Base-by-base conservation (phyloP, 2,797 vertebrate genomes). In the Clarias platycephalus region DNA sequence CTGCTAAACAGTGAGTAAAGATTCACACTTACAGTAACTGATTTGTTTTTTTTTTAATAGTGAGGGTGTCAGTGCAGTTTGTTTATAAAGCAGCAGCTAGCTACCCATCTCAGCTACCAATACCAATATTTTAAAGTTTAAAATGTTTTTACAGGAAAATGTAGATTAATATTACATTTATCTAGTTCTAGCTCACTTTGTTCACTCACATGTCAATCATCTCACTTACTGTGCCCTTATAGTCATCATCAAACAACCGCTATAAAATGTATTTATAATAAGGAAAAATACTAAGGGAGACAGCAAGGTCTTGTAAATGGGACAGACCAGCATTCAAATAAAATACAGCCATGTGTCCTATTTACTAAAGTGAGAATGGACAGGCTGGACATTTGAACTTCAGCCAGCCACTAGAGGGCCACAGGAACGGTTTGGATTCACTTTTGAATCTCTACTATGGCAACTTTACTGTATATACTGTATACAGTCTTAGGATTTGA, bases 391-490 rank as follows among this genome's bases (percentile, higher is more conserved):
- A 72, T 18, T 44, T 49, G 24, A 28, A 74, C 8, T 72, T 24
- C 44, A 53, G 70, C 22, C 68, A 44, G 37, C 71, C 71, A 74
- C 9, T 77, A 77, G 75, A 77, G 20, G 31, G 75, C 53, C 9
- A 16, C 49, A 18, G 24, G 15, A 2, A 26, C 5, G n/a, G 49
- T 53, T 28, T 53, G 24, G 71, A 24, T 74, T 49, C 5, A 44
- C 24, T 15, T 72, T 26, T 53, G 44, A 16, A 74, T 53, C 18
- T 8, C 16, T 37, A 8, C 10, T 68, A 68, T 9, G 71, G 53
- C 13, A 1, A 20, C n/a, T 24, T 55, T 15, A 34, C 28, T 58
- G 37, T 24, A 13, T 24, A 75, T 31, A 57, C n/a, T 31, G 15
- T 20, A 28, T 0, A 31, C 2, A 60, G n/a, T 37, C 31, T 37